Percentiles rank a stretch among this genome's conserved stretches.
Conservation (phyloP, 1,140 invertebrate genomes). For the Lepidurus arcticus region DNA sequence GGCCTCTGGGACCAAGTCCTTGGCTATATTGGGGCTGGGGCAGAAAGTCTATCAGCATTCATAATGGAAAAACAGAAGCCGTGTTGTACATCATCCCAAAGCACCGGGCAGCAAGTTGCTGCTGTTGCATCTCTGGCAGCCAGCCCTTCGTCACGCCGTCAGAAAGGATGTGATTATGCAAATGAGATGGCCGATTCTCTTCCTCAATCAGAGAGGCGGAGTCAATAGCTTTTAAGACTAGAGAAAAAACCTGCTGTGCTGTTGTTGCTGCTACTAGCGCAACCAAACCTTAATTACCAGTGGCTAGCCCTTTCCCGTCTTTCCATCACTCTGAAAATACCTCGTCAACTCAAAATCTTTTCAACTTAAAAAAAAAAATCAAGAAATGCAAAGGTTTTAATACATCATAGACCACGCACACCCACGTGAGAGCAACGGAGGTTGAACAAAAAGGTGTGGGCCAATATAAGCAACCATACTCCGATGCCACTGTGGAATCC, state of each 20-base stretch:
- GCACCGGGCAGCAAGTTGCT: neutral
- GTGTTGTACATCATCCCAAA: neutral
- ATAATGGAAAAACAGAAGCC: constrained; percentile 20
- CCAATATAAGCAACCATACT: neutral
- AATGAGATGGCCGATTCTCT: constrained; percentile 8
- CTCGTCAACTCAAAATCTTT: neutral
- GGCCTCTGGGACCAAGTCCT: neutral
- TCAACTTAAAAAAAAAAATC: neutral
- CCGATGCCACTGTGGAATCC: constrained; percentile 12
- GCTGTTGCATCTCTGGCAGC: constrained; percentile 1
- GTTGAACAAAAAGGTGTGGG: neutral
- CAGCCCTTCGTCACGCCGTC: constrained; percentile 11
- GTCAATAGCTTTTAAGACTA: neutral
- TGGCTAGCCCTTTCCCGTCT: neutral
- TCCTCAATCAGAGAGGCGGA: constrained; percentile 14
- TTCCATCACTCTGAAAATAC: neutral
- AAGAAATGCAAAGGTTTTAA: neutral
- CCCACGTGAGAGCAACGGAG: neutral
- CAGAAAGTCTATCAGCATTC: constrained; percentile 22
- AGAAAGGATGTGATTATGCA: constrained; percentile 22
- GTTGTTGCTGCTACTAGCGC: neutral
- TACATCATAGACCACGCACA: neutral
- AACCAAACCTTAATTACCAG: neutral
- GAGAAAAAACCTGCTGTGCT: neutral
- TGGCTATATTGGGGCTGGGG: constrained; percentile 16